Conservation (phyloP, 2,888 invertebrate genomes). For the Coelopa pilipes region DNA sequence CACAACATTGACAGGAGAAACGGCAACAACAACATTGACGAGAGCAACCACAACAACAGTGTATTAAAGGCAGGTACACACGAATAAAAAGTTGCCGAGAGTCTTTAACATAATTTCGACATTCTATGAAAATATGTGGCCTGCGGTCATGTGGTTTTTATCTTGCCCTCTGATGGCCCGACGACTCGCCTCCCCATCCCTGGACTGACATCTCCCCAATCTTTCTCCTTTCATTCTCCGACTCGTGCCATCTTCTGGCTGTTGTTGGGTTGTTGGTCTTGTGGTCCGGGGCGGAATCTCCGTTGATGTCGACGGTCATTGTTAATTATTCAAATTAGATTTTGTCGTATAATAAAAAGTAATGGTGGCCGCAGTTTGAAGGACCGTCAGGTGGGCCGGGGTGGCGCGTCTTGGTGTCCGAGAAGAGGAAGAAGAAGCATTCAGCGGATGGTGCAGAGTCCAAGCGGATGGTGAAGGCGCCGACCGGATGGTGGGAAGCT, state of each 20-base stretch:
- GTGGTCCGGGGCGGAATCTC: conserved; percentile 21
- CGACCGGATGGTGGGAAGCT: too few relatives aligned
- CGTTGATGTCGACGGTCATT: conserved; percentile 12
- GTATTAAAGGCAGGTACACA: not conserved
- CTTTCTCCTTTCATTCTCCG: too few relatives aligned
- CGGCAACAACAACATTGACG: too few relatives aligned
- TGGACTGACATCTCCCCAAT: not conserved
- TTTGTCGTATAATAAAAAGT: conserved; percentile 25
- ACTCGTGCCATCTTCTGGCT: too few relatives aligned
- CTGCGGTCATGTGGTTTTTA: conserved; percentile 29
- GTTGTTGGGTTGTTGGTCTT: not conserved
- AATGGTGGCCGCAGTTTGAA: conserved; percentile 12
- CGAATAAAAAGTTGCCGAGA: not conserved
- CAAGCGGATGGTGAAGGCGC: too few relatives aligned
- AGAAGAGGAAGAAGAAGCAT: too few relatives aligned
- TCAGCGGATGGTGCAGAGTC: too few relatives aligned
- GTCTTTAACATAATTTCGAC: conserved; percentile 28
- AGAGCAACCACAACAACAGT: too few relatives aligned
- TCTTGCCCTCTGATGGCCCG: conserved; percentile 4
- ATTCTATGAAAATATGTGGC: conserved; percentile 11
- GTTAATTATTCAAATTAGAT: conserved; percentile 32
- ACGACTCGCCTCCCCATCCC: not conserved
- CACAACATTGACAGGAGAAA: too few relatives aligned
- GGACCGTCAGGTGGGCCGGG: not conserved
- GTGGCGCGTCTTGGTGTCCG: not conserved